Percentiles rank a stretch among this genome's conserved stretches.
Conservation (phyloP, 2,113 vertebrate species). For the Embiotoca jacksoni region DNA sequence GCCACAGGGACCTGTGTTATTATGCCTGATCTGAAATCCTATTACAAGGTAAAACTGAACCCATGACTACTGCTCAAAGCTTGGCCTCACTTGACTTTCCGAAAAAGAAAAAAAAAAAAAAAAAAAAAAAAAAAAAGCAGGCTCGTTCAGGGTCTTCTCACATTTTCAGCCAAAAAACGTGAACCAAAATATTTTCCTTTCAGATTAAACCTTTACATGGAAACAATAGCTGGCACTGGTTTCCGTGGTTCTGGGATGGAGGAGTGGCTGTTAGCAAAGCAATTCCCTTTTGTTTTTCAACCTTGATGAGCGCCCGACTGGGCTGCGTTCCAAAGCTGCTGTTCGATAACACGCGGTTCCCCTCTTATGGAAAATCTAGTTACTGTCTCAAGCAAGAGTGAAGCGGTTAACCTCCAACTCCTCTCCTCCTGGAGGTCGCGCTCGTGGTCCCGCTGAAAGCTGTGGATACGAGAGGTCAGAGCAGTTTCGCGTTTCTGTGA, state of each 20-base stretch:
- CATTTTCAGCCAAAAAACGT: constrained; percentile 23
- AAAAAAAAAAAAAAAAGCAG: constrained; percentile 10
- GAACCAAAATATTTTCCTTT: constrained; percentile 35
- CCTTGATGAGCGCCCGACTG: constrained; percentile 49
- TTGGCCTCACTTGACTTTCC: constrained; percentile 50
- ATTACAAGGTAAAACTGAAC: constrained; percentile 39
- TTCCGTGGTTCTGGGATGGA: constrained; percentile 49
- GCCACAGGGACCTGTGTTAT: constrained; percentile 66
- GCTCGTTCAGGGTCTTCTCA: constrained; percentile 4
- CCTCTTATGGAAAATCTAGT: constrained; percentile 49
- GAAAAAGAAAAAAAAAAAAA: background rate
- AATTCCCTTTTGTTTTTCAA: constrained; percentile 46
- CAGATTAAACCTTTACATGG: constrained; percentile 15
- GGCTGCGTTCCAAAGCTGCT: constrained; percentile 56
- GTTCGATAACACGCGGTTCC: constrained; percentile 20
- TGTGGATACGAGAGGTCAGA: background rate
- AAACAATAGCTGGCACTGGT: constrained; percentile 26
- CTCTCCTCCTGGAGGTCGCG: constrained; percentile 7
- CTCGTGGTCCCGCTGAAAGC: background rate
- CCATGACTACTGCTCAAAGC: constrained; percentile 45
- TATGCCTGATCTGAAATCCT: constrained; percentile 52
- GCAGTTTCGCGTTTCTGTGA: constrained; percentile 10
- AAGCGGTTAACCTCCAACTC: constrained; percentile 9
- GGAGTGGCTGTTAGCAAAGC: constrained; percentile 32
- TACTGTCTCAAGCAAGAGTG: constrained; percentile 20